Conservation (phyloP, 2,888 invertebrate genomes). For the Antheraea assamensis region DNA sequence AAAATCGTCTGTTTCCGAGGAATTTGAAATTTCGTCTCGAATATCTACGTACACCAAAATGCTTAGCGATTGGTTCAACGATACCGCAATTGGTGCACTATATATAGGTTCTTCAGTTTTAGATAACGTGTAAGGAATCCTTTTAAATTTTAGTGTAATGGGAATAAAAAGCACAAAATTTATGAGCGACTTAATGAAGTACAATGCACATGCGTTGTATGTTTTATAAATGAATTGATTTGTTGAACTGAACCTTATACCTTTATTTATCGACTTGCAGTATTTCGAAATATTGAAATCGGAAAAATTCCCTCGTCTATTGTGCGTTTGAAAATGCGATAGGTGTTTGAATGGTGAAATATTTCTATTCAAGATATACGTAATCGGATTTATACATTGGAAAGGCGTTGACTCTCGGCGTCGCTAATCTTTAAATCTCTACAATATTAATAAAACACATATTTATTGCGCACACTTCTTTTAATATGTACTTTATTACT, state of each 20-base stretch:
- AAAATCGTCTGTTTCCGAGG: too few species aligned
- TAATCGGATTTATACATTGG: constrained; percentile 16
- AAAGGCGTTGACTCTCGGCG: constrained; percentile 8
- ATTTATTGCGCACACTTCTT: neutral
- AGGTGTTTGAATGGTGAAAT: neutral
- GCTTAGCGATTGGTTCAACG: too few species aligned
- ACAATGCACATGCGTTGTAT: neutral
- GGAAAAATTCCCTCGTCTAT: neutral
- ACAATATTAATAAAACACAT: neutral
- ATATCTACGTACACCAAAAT: too few species aligned
- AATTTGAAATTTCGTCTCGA: too few species aligned
- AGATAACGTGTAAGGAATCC: too few species aligned
- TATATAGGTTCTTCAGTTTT: too few species aligned
- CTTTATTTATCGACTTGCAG: neutral
- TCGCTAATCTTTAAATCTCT: constrained; percentile 11
- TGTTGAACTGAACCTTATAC: neutral
- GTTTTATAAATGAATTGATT: neutral
- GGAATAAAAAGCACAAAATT: neutral
- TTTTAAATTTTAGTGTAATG: neutral
- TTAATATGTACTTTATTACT: neutral
- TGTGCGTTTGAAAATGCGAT: constrained; percentile 7
- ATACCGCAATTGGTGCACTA: too few species aligned
- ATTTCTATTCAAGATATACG: constrained; percentile 13
- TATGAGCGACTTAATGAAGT: neutral
- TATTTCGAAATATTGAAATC: neutral